These are phyloP conservation scores for Lymantria dispar DNA, from an alignment of 2,888 invertebrate genomes.

Conservation along the genomic window DNA sequence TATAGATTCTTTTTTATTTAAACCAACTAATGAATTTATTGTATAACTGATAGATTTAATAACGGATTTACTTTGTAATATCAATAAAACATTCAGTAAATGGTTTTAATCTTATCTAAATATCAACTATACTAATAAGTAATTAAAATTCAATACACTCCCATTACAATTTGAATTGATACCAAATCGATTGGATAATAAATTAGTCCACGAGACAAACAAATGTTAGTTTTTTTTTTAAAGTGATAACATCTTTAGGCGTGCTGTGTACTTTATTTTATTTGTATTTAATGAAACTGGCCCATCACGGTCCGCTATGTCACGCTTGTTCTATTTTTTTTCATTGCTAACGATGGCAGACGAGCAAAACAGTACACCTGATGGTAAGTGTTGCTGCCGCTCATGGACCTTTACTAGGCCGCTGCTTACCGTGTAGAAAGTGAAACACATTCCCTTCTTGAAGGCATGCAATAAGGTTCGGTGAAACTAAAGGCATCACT, in stretches of 20 bases:
- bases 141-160: not conserved
- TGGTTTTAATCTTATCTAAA: not conserved
- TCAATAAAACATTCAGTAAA: not conserved
- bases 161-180: conserved; percentile 8
- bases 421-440: no score
- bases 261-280: no score
- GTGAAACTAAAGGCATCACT: no score
- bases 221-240: not conserved
- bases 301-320: no score
- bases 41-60: not conserved
- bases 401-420: no score
- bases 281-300: no score
- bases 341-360: no score
- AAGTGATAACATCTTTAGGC: not conserved
- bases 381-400: no score
- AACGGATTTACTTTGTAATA: not conserved
- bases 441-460: no score
- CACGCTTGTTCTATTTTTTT: no score
- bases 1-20: not conserved
- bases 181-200: conserved; percentile 10
- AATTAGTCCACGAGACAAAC: not conserved
- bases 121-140: not conserved
- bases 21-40: not conserved
- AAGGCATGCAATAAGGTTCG: no score
- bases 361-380: no score